Conservation (phyloP, 2,797 vertebrate genomes). For the Cyclura pinguis region DNA sequence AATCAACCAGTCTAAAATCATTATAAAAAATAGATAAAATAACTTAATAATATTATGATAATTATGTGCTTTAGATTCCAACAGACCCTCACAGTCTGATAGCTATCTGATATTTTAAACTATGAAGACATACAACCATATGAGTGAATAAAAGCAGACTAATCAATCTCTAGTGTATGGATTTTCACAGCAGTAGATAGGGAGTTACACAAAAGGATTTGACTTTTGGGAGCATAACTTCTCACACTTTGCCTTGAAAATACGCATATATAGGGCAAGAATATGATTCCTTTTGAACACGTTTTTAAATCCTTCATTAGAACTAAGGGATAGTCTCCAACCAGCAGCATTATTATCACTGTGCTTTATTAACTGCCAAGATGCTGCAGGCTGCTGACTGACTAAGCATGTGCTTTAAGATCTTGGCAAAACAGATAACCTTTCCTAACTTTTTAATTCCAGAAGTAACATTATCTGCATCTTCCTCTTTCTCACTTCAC, state of each 20-base stretch:
- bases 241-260: slow-evolving; percentile 54
- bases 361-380: neutral
- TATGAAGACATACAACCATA: neutral
- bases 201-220: slow-evolving; percentile 9
- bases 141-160: slow-evolving; percentile 30
- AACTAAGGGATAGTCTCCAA: slow-evolving; percentile 32
- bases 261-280: neutral
- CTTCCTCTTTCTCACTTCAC: neutral
- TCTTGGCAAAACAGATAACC: neutral
- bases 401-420: neutral
- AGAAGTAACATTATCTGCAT: neutral
- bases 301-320: slow-evolving; percentile 59
- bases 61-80: neutral
- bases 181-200: neutral
- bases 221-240: slow-evolving; percentile 40
- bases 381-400: neutral
- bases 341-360: neutral
- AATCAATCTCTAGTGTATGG: neutral
- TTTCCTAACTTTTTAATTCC: neutral
- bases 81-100: neutral
- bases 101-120: slow-evolving; percentile 28
- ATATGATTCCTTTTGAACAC: slow-evolving; percentile 44
- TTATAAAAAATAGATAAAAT: too few species aligned
- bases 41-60: too few species aligned
- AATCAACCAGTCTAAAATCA: too few species aligned